Base-by-base conservation (phyloP, 2,113 vertebrate species). In the Agelaius phoeniceus region DNA sequence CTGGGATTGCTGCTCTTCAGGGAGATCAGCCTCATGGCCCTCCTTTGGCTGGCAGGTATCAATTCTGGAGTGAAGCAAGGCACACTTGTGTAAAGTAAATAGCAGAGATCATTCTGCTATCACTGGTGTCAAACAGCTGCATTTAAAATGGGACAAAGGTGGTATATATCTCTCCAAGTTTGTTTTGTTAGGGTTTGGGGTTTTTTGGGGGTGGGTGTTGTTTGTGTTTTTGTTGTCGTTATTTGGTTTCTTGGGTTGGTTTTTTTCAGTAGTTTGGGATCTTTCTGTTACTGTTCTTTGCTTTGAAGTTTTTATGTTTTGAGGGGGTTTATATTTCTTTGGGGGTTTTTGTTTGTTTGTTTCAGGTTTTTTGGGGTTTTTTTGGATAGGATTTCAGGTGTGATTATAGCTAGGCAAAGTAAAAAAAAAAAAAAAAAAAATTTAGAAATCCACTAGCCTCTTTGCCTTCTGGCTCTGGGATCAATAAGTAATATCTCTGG, bases 191-290 rank as follows among this genome's bases (percentile, higher is more conserved):
- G 30, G 23, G 9, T 3, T n/a, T 19, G 65, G 14, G n/a, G 1
- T 46, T 12, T 21, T 6, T 16, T 15, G 4, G 14, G 49, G 49
- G 37, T 9, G 37, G 37, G 37, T 9, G 35, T 51, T 33, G 37
- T 22, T 71, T 28, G 15, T 17, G 1, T 3, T 55, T 54, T 54
- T 17, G 8, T 44, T 48, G 7, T 52, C 52, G 28, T 27, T 84
- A 11, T 28, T 73, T 65, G 51, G 2, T 22, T 52, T 15, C 13
- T 51, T 51, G n/a, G 11, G 2, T 0, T 26, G 11, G 1, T 0
- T 26, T n/a, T 33, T 78, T 28, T 46, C 37, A 9, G 20, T 62
- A n/a, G 20, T 15, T 54, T 69, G 55, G 33, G 10, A 15, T 26
- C 11, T 41, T 72, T 63, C 46, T 51, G 35, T 57, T 65, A 31